Evolutionary conservation across 1,140 invertebrate species (phyloP).

Genomic region (Monochamus saltuarius): DNA sequence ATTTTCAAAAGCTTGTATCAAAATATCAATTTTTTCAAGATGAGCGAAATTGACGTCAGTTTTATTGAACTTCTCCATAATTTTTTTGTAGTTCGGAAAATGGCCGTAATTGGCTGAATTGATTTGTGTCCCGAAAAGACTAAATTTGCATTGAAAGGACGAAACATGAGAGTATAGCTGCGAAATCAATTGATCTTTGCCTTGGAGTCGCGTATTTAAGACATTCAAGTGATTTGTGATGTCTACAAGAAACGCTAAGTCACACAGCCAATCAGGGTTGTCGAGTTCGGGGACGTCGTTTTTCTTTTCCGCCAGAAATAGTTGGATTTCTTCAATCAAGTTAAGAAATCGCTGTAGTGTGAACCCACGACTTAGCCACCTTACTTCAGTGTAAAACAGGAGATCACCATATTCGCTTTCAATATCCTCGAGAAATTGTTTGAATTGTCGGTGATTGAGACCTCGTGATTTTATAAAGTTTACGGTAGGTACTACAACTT

Average conservation of each 20-base stretch:
- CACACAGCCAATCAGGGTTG: too few relatives aligned
- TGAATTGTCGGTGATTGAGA: conserved; percentile 45
- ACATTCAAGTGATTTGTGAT: too few relatives aligned
- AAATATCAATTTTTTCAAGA: conserved; percentile 42
- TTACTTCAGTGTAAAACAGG: conserved; percentile 37
- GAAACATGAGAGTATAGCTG: conserved; percentile 13
- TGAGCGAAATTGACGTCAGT: conserved; percentile 19
- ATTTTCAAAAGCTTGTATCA: conserved; percentile 38
- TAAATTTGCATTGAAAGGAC: conserved; percentile 22
- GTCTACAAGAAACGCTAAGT: too few relatives aligned
- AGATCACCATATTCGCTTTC: conserved; percentile 40
- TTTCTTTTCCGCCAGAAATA: conserved; percentile 14
- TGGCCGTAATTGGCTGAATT: conserved; percentile 30
- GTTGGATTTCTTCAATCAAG: conserved; percentile 24
- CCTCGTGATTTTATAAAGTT: conserved; percentile 44
- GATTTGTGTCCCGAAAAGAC: conserved; percentile 15
- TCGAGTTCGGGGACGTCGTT: conserved; percentile 22
- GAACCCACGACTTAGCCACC: conserved; percentile 33
- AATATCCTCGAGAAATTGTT: conserved; percentile 43
- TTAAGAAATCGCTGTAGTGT: conserved; percentile 23
- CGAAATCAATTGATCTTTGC: not conserved
- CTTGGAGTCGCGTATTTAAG: too few relatives aligned
- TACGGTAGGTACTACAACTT: conserved; percentile 35
- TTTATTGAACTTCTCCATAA: conserved; percentile 35
- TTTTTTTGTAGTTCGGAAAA: conserved; percentile 42